Base-by-base conservation (phyloP, 2,797 vertebrate species). In the Propithecus deckenii region DNA sequence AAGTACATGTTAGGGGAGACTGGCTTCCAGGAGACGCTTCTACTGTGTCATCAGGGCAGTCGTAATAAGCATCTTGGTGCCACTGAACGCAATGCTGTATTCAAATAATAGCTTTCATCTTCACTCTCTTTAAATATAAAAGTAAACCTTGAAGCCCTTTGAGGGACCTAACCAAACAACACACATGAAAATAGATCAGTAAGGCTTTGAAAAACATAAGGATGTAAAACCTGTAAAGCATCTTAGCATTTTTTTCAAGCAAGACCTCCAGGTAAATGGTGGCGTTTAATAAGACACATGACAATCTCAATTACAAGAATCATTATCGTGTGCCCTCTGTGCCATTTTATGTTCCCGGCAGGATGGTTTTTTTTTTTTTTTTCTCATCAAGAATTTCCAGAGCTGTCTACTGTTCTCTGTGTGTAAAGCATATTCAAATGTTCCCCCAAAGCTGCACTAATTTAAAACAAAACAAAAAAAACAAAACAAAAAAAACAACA, bases 331-430 rank as follows among this genome's bases (percentile, higher is more conserved):
- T 93, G 97, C 41, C 83, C 89, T 94, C 65, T 41, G 52, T 93
- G 61, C 90, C 92, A 95, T 97, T 98, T 98, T 93, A 67, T 97
- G 96, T 97, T 98, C 95, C 92, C 95, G 97, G 97, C 92, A 96
- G 97, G 95, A 95, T 43, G 7, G 89, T 97, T 96, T 95, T 97
- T 79, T 91, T 97, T 96, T 96, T 97, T 79, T 97, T 98, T 79
- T 86, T 85, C 89, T 93, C 81, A 59, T 97, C 83, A 95, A 92
- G 86, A 92, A 57, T 97, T 97, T 98, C 95, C 75, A 98, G 95
- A 35, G 80, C 50, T 97, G 74, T 92, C 97, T 93, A 81, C 91
- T 89, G 25, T 90, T 95, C 78, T 96, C 89, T 94, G 48, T 93
- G 95, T 85, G 91, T 74, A 97, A 95, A 95, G 95, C 67, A 87